A percentile compares a stretch with the other conserved stretches of the same genome.
These are phyloP conservation scores for Poecilia latipinna DNA, from an alignment of 2,113 vertebrate genomes.

Conservation along the genomic window DNA sequence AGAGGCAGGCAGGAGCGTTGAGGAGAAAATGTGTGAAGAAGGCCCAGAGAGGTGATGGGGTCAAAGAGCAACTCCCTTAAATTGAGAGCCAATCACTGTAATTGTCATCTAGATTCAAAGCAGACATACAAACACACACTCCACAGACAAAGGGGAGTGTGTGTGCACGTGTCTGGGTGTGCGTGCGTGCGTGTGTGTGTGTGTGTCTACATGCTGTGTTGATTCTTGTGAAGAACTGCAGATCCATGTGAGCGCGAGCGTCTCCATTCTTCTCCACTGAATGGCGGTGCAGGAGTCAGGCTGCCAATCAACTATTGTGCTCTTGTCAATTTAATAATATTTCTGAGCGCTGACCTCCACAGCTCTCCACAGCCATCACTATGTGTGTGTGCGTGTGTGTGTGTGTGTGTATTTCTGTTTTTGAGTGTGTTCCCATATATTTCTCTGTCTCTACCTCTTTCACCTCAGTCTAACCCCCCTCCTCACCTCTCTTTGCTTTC, in stretches of 20 bases:
- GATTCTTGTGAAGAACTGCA: constrained; percentile 57
- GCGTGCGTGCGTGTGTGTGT: not conserved
- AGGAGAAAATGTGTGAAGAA: constrained; percentile 40
- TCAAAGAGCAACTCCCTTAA: constrained; percentile 74
- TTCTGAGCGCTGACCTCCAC: constrained; percentile 70
- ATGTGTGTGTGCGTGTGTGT: constrained; percentile 19
- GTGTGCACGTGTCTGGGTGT: not conserved
- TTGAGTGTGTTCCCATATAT: constrained; percentile 59
- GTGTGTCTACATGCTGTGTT: constrained; percentile 47
- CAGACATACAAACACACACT: constrained; percentile 41
- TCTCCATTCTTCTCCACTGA: constrained; percentile 63
- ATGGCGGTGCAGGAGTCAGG: constrained; percentile 62
- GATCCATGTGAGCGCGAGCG: constrained; percentile 36
- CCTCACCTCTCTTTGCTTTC: constrained; percentile 6
- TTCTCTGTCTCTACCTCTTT: constrained; percentile 66
- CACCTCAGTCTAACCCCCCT: constrained; percentile 63
- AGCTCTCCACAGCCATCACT: constrained; percentile 37
- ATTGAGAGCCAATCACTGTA: constrained; percentile 81
- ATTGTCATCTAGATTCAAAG: constrained; percentile 79
- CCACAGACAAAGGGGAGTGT: constrained; percentile 41
- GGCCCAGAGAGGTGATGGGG: constrained; percentile 67
- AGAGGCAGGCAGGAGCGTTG: constrained; percentile 76
- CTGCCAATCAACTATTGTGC: constrained; percentile 75
- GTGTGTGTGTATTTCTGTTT: constrained; percentile 37
- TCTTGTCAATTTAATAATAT: constrained; percentile 77